Base-by-base conservation (phyloP, 2,797 vertebrate species). In the Australoheros facetus region DNA sequence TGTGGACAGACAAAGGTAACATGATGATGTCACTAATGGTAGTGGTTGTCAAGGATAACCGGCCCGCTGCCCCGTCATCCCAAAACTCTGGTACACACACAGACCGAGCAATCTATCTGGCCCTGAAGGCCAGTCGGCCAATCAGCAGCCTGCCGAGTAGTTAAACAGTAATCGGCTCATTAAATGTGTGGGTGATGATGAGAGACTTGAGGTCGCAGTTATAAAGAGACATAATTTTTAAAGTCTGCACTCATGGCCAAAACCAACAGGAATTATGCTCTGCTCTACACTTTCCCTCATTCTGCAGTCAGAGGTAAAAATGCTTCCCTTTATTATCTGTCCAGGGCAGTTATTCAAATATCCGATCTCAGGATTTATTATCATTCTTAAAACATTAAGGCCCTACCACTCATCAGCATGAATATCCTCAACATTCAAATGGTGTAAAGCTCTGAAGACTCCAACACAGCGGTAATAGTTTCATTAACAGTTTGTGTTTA, bases 1-100 rank as follows among this genome's bases (percentile, higher is more conserved):
- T 99, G 94, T 4, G 90, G 86, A 75, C 71, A 51, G 16, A 69
- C 42, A 85, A 84, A 77, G 14, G 5, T 62, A 57, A 70, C 42
- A 71, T n/a, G n/a, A 45, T 23, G 45, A 80, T 55, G 86, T 86
- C 75, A 89, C 23, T 48, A 7, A 81, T 9, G 2, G 16, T n/a
- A 39, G 42, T 6, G 0, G 57, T 79, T 28, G 73, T 69, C 39
- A 3, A 0, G 58, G 80, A 70, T 58, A 34, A 82, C 56, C 10
- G 14, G 76, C 30, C 9, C 4, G 0, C n/a, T 5, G 32, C 23
- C 8, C 62, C 8, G 1, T 1, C 53, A 23, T 3, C 62, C 48
- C 45, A 3, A 77, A 72, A 42, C 3, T 55, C 70, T 26, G n/a
- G 60, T 26, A 26, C 76, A 42, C 39, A 77, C 57, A 73, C 11